A percentile compares a stretch with the other conserved stretches of the same genome.
Conservation (phyloP, 2,113 vertebrate species). For the Cryptomyrus ogoouensis region DNA sequence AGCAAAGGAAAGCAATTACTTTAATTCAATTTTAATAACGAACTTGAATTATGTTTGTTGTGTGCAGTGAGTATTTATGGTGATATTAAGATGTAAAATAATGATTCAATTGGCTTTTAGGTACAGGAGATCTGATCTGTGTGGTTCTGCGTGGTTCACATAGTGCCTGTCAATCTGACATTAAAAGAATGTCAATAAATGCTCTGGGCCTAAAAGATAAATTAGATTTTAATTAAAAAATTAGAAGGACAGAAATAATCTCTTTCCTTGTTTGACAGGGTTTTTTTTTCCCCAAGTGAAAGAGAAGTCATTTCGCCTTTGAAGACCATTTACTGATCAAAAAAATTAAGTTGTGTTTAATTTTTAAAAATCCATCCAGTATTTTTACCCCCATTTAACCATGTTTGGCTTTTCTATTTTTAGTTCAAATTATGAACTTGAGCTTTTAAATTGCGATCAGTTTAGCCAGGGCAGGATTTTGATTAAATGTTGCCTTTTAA, state of each 20-base stretch:
- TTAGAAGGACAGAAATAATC: conserved; percentile 9
- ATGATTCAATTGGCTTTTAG: conserved; percentile 6
- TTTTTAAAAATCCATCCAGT: background rate
- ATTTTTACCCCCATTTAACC: background rate
- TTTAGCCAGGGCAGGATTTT: background rate
- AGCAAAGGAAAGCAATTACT: background rate
- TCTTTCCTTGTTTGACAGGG: background rate
- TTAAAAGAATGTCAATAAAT: background rate
- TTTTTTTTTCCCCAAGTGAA: background rate
- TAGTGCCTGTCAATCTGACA: background rate
- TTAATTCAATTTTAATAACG: background rate
- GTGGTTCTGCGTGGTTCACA: background rate
- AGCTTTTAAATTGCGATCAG: background rate
- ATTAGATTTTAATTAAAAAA: conserved; percentile 16
- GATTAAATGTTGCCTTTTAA: conserved; percentile 9
- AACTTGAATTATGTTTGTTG: background rate
- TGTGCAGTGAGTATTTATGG: background rate
- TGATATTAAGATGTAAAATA: conserved; percentile 4
- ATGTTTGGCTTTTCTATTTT: background rate
- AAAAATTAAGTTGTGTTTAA: background rate
- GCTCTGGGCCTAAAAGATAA: background rate
- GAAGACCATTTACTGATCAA: background rate
- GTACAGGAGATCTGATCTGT: background rate
- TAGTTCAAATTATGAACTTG: background rate
- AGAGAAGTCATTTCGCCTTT: background rate